phyloP scores from a whole-genome alignment of 2,797 vertebrate species.

The Anabacerthia variegaticeps region DNA sequence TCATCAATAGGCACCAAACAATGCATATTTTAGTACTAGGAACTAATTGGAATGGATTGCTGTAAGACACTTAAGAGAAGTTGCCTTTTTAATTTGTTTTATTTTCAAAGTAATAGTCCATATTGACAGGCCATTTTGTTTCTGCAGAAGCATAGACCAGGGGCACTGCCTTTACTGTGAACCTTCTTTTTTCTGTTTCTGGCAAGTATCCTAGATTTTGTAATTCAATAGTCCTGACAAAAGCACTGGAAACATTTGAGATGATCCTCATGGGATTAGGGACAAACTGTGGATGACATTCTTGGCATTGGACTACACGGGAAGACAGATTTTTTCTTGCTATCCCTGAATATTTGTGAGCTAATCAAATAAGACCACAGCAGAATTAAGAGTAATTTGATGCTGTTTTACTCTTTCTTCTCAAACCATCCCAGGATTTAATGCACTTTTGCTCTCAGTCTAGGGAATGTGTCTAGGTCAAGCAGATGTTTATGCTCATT shows the following conservation, averaged over 20 bases:
- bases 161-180: neutral
- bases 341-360: constrained; percentile 9
- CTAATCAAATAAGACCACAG: neutral
- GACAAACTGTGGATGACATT: constrained; percentile 47
- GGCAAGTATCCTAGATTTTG: constrained; percentile 34
- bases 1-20: neutral
- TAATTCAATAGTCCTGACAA: constrained; percentile 52
- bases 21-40: neutral
- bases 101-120: neutral
- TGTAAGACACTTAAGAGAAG: neutral
- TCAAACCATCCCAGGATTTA: neutral
- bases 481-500: neutral
- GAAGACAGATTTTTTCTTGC: constrained; percentile 17
- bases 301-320: neutral
- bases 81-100: neutral
- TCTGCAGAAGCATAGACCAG: neutral
- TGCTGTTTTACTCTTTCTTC: neutral
- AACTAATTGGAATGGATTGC: neutral
- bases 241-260: constrained; percentile 43
- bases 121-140: neutral
- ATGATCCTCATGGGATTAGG: constrained; percentile 34
- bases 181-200: neutral
- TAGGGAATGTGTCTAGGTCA: neutral
- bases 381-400: neutral
- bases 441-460: neutral